Evolutionary conservation across 2,888 invertebrate genomes (phyloP).

Genomic region (Ophion ventricosus): DNA sequence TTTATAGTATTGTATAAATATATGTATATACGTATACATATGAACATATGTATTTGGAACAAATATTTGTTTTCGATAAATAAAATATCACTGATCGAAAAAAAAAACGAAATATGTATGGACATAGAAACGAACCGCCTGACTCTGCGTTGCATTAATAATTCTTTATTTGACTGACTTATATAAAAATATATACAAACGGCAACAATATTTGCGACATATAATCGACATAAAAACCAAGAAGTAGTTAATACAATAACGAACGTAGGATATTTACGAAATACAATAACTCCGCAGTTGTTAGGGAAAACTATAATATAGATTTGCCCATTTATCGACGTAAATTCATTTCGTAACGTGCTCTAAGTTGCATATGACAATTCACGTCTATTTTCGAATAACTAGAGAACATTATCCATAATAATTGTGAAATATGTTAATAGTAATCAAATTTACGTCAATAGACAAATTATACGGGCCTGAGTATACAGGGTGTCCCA

Average conservation of each 20-base stretch:
- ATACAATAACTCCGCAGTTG: background rate
- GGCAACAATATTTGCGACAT: conserved; percentile 17
- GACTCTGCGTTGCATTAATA: conserved; percentile 30
- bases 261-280: conserved; percentile 16
- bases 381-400: conserved; percentile 1
- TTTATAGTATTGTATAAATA: conserved; percentile 34
- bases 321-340: background rate
- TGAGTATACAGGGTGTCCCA: no score
- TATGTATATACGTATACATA: conserved; percentile 24
- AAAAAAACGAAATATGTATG: background rate
- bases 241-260: conserved; percentile 16
- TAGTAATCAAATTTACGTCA: conserved; percentile 9
- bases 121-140: background rate
- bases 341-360: background rate
- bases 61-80: conserved; percentile 41
- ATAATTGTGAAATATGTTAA: background rate
- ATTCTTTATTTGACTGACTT: conserved; percentile 60
- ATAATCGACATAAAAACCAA: conserved; percentile 2
- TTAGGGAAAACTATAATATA: background rate
- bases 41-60: conserved; percentile 28
- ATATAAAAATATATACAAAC: conserved; percentile 69
- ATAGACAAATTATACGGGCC: background rate
- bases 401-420: background rate
- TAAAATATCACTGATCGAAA: conserved; percentile 46
- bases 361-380: background rate